phyloP scores from a whole-genome alignment of 2,113 vertebrate species.

The Pachypanchax playfairii region DNA sequence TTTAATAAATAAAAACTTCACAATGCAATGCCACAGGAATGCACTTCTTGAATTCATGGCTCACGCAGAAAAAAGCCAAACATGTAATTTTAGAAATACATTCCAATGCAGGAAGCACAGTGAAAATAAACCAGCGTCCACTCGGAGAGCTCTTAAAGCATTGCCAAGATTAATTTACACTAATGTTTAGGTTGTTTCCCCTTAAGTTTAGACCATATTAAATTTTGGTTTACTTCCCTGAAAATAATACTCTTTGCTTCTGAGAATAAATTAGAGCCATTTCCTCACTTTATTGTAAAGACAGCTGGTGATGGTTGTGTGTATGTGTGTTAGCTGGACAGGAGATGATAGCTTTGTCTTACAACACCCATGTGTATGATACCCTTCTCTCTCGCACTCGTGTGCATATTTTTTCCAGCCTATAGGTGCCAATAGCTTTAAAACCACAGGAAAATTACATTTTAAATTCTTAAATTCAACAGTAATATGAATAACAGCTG shows the following conservation, averaged over 20 bases:
- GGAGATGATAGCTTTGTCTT: slow-evolving; percentile 60
- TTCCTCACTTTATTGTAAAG: slow-evolving; percentile 63
- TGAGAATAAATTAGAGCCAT: slow-evolving; percentile 37
- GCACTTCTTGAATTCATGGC: slow-evolving; percentile 22
- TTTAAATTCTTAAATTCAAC: slow-evolving; percentile 73
- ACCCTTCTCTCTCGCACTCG: slow-evolving; percentile 37
- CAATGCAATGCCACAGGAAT: slow-evolving; percentile 26
- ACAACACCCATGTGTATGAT: slow-evolving; percentile 63
- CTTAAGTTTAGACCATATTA: slow-evolving; percentile 34
- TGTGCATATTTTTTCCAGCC: slow-evolving; percentile 61
- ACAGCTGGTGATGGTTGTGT: slow-evolving; percentile 48
- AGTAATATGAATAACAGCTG: slow-evolving; percentile 71
- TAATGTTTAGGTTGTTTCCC: slow-evolving; percentile 37
- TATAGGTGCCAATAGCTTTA: slow-evolving; percentile 69
- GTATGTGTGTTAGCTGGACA: slow-evolving; percentile 37
- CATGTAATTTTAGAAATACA: slow-evolving; percentile 46
- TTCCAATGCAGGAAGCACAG: slow-evolving; percentile 18
- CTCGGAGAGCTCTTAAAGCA: slow-evolving; percentile 30
- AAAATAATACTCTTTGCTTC: slow-evolving; percentile 41
- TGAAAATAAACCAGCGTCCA: slow-evolving; percentile 35
- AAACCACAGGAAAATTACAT: slow-evolving; percentile 75
- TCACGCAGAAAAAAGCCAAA: slow-evolving; percentile 29
- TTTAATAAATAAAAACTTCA: slow-evolving; percentile 20
- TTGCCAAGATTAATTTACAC: slow-evolving; percentile 30
- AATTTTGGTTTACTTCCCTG: slow-evolving; percentile 31